A percentile compares a stretch with the other conserved stretches of the same genome.
Evolutionary conservation across 2,113 vertebrate genomes (phyloP).

Genomic region (Lanius collurio): DNA sequence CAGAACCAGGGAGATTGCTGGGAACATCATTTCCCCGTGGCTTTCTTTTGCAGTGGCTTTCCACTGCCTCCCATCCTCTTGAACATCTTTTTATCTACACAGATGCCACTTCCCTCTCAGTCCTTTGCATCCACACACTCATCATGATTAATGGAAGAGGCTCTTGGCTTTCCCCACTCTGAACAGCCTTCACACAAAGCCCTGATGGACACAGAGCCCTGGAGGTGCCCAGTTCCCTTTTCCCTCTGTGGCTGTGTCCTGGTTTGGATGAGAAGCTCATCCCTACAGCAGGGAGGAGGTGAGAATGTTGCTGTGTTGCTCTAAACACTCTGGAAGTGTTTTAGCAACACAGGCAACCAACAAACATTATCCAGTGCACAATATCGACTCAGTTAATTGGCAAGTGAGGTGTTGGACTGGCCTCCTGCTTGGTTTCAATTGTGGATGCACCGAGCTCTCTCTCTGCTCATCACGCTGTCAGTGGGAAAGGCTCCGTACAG

Average conservation of each 20-base stretch:
- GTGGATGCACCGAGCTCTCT: background rate
- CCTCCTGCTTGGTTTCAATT: slow-evolving; percentile 58
- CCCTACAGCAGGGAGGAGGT: background rate
- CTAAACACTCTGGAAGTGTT: slow-evolving; percentile 30
- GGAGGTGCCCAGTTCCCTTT: background rate
- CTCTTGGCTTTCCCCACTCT: background rate
- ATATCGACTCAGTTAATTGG: slow-evolving; percentile 51
- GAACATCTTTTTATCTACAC: background rate
- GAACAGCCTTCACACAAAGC: background rate
- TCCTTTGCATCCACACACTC: background rate
- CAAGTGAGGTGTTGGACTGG: slow-evolving; percentile 38
- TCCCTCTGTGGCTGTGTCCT: background rate
- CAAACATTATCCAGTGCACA: slow-evolving; percentile 30
- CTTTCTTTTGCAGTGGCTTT: background rate
- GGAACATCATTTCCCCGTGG: background rate
- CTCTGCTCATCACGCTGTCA: slow-evolving; percentile 50
- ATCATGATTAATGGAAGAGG: background rate
- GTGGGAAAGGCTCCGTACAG: slow-evolving; percentile 50
- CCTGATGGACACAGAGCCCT: background rate
- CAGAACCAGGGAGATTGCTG: background rate
- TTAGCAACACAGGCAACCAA: slow-evolving; percentile 52
- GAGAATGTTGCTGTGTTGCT: background rate
- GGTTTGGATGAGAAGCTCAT: background rate
- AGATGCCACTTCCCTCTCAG: background rate
- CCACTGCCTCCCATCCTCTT: background rate